Percentiles rank a stretch among this genome's conserved stretches.
Conservation (phyloP, 2,888 invertebrate genomes). For the Papilio gigon region DNA sequence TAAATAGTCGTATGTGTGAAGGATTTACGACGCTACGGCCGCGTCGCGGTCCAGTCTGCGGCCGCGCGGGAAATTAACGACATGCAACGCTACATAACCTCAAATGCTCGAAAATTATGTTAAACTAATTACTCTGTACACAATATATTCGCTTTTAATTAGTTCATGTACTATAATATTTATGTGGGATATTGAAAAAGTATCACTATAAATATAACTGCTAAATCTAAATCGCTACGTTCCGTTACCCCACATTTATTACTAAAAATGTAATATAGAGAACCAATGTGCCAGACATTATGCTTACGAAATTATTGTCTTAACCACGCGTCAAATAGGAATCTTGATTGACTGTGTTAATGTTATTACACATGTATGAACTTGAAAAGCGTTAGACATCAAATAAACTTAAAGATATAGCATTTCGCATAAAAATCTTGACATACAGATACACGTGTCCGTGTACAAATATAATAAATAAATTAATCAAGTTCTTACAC, state of each 20-base stretch:
- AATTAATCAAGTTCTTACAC: too few relatives aligned
- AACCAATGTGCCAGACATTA: too few relatives aligned
- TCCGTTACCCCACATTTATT: too few relatives aligned
- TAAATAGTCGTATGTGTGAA: not conserved
- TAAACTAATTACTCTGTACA: not conserved
- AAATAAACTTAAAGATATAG: too few relatives aligned
- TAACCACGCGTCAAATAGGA: not conserved
- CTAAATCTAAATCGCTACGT: too few relatives aligned
- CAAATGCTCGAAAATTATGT: conserved; percentile 11
- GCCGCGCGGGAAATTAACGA: conserved; percentile 24
- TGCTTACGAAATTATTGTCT: not conserved
- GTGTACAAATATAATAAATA: not conserved
- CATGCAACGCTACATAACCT: conserved; percentile 24
- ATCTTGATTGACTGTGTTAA: not conserved
- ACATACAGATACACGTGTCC: not conserved
- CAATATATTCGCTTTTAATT: conserved; percentile 13
- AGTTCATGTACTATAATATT: not conserved
- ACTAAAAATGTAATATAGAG: too few relatives aligned
- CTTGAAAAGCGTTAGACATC: not conserved
- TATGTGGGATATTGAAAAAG: not conserved
- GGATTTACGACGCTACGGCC: conserved; percentile 28
- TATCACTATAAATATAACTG: too few relatives aligned
- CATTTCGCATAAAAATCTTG: not conserved
- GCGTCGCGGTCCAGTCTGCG: conserved; percentile 26
- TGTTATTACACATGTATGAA: not conserved